phyloP scores from a whole-genome alignment of 2,888 invertebrate species.

The Drosophila prostipennis region DNA sequence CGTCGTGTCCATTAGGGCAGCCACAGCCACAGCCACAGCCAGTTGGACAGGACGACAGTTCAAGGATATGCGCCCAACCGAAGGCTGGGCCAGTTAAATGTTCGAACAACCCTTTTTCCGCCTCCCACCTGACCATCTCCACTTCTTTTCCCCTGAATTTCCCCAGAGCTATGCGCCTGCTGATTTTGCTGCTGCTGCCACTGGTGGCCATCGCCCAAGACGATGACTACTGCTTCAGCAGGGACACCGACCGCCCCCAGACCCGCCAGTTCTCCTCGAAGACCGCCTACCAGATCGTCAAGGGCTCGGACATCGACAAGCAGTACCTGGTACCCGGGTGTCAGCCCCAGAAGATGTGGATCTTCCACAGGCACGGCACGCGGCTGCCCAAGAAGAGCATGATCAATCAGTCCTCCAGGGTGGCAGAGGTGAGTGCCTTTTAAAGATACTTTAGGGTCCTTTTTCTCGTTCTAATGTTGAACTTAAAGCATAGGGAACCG shows the following conservation, averaged over 20 bases:
- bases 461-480: no score
- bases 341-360: slow-evolving; percentile 89
- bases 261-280: slow-evolving; percentile 88
- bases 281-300: slow-evolving; percentile 90
- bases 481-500: no score
- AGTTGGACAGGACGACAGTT: slow-evolving; percentile 59
- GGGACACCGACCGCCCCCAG: slow-evolving; percentile 80
- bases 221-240: slow-evolving; percentile 81
- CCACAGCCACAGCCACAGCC: slow-evolving; percentile 9
- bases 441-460: no score
- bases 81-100: slow-evolving; percentile 69
- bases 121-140: slow-evolving; percentile 24
- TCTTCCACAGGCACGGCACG: slow-evolving; percentile 89
- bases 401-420: slow-evolving; percentile 85
- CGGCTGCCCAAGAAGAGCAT: slow-evolving; percentile 87
- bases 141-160: slow-evolving; percentile 6
- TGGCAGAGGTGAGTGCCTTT: slow-evolving; percentile 87
- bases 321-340: slow-evolving; percentile 89
- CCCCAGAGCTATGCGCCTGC: slow-evolving; percentile 59
- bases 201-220: slow-evolving; percentile 58
- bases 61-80: slow-evolving; percentile 59
- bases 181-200: slow-evolving; percentile 47
- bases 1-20: slow-evolving; percentile 48
- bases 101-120: slow-evolving; percentile 31
- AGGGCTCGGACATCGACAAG: slow-evolving; percentile 85